Base-by-base conservation (phyloP, 1,140 invertebrate genomes). In the Cydia pomonella region DNA sequence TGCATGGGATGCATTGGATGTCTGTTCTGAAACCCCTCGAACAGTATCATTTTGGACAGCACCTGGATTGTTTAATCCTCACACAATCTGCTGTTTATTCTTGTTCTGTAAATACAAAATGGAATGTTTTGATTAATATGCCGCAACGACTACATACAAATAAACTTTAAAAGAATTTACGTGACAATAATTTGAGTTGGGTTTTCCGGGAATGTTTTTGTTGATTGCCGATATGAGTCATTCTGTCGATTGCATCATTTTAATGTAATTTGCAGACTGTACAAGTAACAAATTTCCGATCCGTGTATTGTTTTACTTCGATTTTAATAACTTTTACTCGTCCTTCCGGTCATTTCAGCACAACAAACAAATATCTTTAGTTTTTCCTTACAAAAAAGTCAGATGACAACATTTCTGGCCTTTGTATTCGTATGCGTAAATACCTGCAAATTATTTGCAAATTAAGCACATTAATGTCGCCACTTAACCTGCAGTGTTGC, bases 181-280 rank as follows among this genome's bases (percentile, higher is more conserved):
- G n/a, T 53, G n/a, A 53, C 16, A 1, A 53, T 53, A n/a, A 53
- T 53, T 53, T n/a, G 50, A 18, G n/a, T 53, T 53, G 53, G 53
- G 23, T 59, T 59, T 69, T 69, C 64, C 33, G n/a, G 25, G 29
- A 69, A 64, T 25, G n/a, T 38, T 33, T 33, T 38, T 33, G 27
- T 69, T 33, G 64, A 33, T 29, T 6, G 2, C 16, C 7, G 10
- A n/a, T n/a, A 69, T 69, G 64, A 69, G 27, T 69, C 64, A 69
- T 69, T n/a, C 10, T n/a, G 64, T 69, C 18, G 16, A 41, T 69
- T 41, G 72, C 72, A 73, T 47, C 29, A 73, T 73, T 73, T 13
- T 3, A 23, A 3, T 25, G 71, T 6, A 72, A 44, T 44, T 21
- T 72, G 5, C 9, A 23, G 21, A 59, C 53, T 59, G 23, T 7